Conservation (phyloP, 2,113 vertebrate genomes). For the Gymnorhina tibicen region DNA sequence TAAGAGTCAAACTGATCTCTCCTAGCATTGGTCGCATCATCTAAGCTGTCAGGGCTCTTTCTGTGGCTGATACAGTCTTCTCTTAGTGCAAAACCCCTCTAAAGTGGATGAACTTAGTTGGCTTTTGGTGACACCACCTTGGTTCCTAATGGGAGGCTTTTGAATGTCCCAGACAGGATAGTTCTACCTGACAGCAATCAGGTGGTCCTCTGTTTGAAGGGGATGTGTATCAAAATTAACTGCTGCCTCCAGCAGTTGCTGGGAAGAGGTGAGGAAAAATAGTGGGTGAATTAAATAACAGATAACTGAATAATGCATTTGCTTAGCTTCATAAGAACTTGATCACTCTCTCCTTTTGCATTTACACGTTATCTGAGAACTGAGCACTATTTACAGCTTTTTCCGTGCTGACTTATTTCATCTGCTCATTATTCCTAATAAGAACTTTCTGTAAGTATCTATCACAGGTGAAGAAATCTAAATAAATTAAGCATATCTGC, state of each 20-base stretch:
- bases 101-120: background rate
- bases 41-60: background rate
- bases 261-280: background rate
- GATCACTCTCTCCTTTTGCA: background rate
- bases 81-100: background rate
- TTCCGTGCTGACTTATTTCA: background rate
- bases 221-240: background rate
- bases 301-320: background rate
- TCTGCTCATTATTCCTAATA: slow-evolving; percentile 6
- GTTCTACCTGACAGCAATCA: background rate
- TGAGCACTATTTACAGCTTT: background rate
- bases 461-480: slow-evolving; percentile 40
- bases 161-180: background rate
- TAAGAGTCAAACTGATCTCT: background rate
- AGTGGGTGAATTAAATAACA: background rate
- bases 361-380: background rate
- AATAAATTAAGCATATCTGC: slow-evolving; percentile 52
- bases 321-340: background rate
- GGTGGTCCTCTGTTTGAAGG: background rate
- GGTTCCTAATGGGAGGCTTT: background rate
- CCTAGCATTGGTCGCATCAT: background rate
- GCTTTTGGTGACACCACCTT: background rate
- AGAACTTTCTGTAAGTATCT: background rate
- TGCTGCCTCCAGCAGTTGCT: background rate
- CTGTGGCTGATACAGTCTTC: background rate